phyloP scores from a whole-genome alignment of 2,113 vertebrate genomes.

The Oceanites oceanicus region DNA sequence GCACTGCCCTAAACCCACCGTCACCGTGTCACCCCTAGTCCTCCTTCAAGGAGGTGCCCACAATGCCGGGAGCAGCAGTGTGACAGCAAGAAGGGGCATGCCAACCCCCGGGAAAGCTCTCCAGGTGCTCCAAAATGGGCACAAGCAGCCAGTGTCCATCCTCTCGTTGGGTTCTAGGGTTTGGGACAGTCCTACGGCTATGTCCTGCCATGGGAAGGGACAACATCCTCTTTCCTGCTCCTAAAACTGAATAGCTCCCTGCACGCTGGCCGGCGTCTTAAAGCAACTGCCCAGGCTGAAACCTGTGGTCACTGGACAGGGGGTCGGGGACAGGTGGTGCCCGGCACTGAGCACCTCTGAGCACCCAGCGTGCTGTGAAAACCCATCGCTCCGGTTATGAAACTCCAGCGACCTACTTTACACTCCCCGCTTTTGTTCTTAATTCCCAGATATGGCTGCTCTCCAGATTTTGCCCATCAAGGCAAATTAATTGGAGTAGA shows the following conservation, averaged over 20 bases:
- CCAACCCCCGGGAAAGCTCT: not conserved
- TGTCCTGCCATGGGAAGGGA: not conserved
- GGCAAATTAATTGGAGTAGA: constrained; percentile 65
- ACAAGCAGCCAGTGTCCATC: fast-evolving
- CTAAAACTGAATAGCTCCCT: not conserved
- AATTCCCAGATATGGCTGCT: constrained; percentile 71
- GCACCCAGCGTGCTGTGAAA: not conserved
- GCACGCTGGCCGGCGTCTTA: fast-evolving
- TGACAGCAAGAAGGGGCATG: not conserved
- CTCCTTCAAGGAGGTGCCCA: not conserved
- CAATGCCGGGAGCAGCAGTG: not conserved
- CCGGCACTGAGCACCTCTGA: fast-evolving
- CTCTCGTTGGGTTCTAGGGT: not conserved
- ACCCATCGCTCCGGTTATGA: constrained; percentile 25
- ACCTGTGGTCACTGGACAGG: fast-evolving
- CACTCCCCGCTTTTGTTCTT: constrained; percentile 66
- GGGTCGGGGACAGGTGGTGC: fast-evolving
- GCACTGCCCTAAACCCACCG: not conserved
- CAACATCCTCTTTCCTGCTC: fast-evolving
- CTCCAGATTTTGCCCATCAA: constrained; percentile 72
- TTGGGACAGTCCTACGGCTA: fast-evolving
- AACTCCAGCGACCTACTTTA: constrained; percentile 74
- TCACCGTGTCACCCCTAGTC: not conserved
- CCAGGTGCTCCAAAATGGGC: fast-evolving
- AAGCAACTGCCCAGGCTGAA: not conserved